A percentile compares a stretch with the other conserved stretches of the same genome.
phyloP scores from a whole-genome alignment of 2,888 invertebrate genomes.

The Colletes collaris region DNA sequence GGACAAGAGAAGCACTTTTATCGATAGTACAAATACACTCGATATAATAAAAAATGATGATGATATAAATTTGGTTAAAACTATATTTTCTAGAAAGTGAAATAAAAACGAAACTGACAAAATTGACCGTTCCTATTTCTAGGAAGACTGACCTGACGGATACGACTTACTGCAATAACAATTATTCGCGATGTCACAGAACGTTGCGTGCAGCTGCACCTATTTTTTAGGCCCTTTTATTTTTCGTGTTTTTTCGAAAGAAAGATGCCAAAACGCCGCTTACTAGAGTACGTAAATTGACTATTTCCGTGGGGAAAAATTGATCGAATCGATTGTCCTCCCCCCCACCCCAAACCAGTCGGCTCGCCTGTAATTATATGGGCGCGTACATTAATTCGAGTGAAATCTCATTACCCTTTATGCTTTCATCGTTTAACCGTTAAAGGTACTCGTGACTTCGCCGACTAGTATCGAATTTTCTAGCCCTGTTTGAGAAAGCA shows the following conservation, averaged over 20 bases:
- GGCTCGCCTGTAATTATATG: constrained; percentile 9
- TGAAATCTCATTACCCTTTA: constrained; percentile 24
- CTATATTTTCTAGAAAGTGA: too few species aligned
- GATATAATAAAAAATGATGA: too few species aligned
- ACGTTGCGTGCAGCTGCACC: neutral
- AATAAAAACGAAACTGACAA: too few species aligned
- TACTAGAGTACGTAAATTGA: constrained; percentile 10
- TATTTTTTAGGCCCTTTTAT: neutral
- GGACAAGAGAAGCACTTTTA: too few species aligned
- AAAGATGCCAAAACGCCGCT: neutral
- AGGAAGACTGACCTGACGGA: neutral
- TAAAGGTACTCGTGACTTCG: neutral
- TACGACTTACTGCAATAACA: constrained; percentile 25
- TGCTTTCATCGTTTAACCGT: constrained; percentile 10
- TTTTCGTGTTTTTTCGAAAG: neutral
- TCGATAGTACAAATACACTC: too few species aligned
- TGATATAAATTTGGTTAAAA: too few species aligned
- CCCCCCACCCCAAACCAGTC: too few species aligned
- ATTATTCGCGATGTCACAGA: constrained; percentile 6
- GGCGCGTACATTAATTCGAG: constrained; percentile 24
- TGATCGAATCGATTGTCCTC: neutral
- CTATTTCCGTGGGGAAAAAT: neutral
- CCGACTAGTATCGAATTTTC: constrained; percentile 15
- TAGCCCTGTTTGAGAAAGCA: neutral
- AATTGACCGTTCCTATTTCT: too few species aligned